Base-by-base conservation (phyloP, 2,888 invertebrate genomes). In the Nomada flava region DNA sequence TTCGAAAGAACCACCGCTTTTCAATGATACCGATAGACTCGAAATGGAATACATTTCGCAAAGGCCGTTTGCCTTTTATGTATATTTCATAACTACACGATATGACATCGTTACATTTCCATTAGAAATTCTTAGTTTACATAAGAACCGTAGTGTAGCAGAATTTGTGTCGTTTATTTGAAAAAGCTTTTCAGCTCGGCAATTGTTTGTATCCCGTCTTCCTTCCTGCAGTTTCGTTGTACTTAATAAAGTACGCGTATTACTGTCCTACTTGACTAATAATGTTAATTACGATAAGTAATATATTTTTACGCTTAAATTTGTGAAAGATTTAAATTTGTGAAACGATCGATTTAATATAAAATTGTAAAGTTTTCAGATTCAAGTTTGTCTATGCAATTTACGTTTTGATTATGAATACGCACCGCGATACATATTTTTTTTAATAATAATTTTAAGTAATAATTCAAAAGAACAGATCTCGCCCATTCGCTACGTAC, bases 61-160 rank as follows among this genome's bases (percentile, higher is more conserved):
- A 44, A 42, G 4, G 13, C 13, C 15, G 11, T n/a, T 59, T 18
- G 26, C 26, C 13, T 50, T 53, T 23, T 26, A 11, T 60, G 29
- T 7, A 36, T 52, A 42, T 47, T 57, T 71, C 44, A 57, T 55
- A 63, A 50, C 20, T 11, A 23, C n/a, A 20, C 26, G 7, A 69
- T 36, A 5, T 29, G 59, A 20, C 59, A 50, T 53, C 29, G 29
- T 67, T 57, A 73, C 78, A 64, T 71, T 77, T 64, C 11, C 29
- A 29, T 53, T 36, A 62, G 55, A 62, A 65, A 57, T 52, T 23
- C 20, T 36, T 50, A 13, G 55, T 71, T 82, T 72, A 57, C 52
- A 52, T 74, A 18, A 60, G 59, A 82, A 60, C 42, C 50, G 53
- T 13, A 20, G 15, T 64, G 55, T 70, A 70, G 26, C 13, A 13